Evolutionary conservation across 2,888 invertebrate genomes (phyloP).

Genomic region (Zaprionus lineosus): DNA sequence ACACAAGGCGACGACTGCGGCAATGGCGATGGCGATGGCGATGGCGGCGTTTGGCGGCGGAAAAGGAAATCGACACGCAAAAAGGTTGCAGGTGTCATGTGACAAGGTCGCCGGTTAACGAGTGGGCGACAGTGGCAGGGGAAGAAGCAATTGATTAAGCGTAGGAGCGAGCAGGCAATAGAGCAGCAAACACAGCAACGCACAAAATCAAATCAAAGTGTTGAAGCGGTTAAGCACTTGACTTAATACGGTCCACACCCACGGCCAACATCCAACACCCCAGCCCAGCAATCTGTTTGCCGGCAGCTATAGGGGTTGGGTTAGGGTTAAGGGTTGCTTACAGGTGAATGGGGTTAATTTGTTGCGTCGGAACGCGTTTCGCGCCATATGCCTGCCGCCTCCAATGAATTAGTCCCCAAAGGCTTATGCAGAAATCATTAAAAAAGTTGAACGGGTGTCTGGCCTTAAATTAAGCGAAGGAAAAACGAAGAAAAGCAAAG

Average conservation of each 20-base stretch:
- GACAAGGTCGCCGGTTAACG: slow-evolving; percentile 54
- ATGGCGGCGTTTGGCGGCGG: no score
- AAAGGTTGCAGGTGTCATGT: slow-evolving; percentile 79
- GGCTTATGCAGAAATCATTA: slow-evolving; percentile 71
- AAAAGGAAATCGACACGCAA: slow-evolving; percentile 78
- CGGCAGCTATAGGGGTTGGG: no score
- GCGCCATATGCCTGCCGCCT: slow-evolving; percentile 64
- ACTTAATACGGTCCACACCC: slow-evolving; percentile 25
- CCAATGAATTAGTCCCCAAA: slow-evolving; percentile 76
- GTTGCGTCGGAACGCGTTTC: slow-evolving; percentile 53
- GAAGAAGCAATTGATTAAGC: slow-evolving; percentile 68
- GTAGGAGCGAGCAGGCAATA: slow-evolving; percentile 23
- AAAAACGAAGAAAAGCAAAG: neutral
- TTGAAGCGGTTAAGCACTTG: slow-evolving; percentile 74
- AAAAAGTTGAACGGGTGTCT: slow-evolving; percentile 61
- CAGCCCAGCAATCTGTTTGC: no score
- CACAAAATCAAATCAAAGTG: slow-evolving; percentile 78
- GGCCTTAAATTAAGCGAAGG: slow-evolving; percentile 72
- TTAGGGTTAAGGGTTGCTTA: slow-evolving; percentile 54
- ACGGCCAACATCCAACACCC: no score
- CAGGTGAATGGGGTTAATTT: slow-evolving; percentile 74
- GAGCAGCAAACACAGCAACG: slow-evolving; percentile 27
- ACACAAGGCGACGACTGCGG: no score
- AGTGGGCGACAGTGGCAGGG: slow-evolving; percentile 2
- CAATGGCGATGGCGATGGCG: no score